Conservation (phyloP, 2,113 vertebrate species). For the Mastomys coucha region DNA sequence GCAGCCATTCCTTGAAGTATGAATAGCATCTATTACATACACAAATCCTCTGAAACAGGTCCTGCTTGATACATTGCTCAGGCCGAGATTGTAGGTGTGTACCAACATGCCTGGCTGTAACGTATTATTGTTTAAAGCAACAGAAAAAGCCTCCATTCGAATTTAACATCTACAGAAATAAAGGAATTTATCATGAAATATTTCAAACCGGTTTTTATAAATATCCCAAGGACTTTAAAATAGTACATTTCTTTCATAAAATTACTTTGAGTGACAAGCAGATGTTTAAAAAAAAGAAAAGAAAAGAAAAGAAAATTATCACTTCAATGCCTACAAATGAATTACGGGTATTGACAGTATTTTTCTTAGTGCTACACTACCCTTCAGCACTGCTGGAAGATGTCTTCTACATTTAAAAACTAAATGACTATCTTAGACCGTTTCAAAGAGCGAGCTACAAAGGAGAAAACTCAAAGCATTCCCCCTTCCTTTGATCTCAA, state of each 20-base stretch:
- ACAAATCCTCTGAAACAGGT: background rate
- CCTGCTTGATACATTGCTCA: background rate
- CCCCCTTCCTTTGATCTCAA: background rate
- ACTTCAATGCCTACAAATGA: constrained; percentile 11
- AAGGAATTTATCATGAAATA: background rate
- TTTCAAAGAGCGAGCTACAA: background rate
- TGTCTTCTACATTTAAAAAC: background rate
- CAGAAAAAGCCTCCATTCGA: background rate
- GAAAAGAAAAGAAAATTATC: background rate
- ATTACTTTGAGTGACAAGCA: background rate
- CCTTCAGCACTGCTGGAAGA: background rate
- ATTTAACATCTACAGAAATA: background rate
- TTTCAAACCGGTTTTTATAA: constrained; percentile 9
- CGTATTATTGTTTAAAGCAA: background rate
- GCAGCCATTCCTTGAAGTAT: background rate
- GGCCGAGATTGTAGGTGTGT: background rate
- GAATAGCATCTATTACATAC: background rate
- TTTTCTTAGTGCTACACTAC: background rate
- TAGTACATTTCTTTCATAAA: background rate
- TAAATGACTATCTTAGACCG: background rate
- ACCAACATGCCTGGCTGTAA: background rate
- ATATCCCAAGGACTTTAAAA: constrained; percentile 8
- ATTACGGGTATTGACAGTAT: background rate
- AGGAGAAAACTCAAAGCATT: background rate
- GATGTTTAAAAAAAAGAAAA: background rate